Base-by-base conservation (phyloP, 2,888 invertebrate species). In the Scelioninae gen. 2 region DNA sequence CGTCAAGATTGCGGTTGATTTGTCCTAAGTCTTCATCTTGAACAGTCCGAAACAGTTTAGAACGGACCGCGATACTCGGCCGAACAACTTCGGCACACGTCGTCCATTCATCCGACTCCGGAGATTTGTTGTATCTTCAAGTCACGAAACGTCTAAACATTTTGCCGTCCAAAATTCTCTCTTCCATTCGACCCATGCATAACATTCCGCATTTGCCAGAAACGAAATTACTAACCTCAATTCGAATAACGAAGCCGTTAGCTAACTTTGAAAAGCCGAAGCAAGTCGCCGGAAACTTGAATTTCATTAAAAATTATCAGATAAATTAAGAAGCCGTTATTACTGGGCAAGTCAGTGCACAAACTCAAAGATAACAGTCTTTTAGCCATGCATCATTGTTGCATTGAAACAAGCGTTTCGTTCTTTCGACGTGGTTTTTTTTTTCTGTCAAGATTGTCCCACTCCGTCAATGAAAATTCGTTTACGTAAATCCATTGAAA, bases 101-200 rank as follows among this genome's bases (percentile, higher is more conserved):
- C 91, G 91, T 7, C 93, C 96, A 68, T 73, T 68, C 68, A 68
- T 13, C 43, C 16, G 46, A 10, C 48, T 39, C 57, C 16, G 48
- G 63, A 41, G 57, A 57, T 68, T 73, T 58, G 68, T 68, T 68
- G 57, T 55, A 61, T 50, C 50, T 57, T 55, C 43, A 22, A 43
- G 58, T 50, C 58, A 57, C 58, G 64, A 55, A 60, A 65, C 28
- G 65, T 72, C 72, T 52, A 72, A 72, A 72, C 72, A 72, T 53
- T 43, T 60, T 35, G 46, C 46, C 45, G 11, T 19, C 55, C 22
- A 11, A 35, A 37, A n/a, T n/a, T 35, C 50, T 58, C 50, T 71
- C 50, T 52, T 64, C 64, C 39, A 25, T 61, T 63, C 39, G 28
- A 9, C 37, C 25, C 13, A 19, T 37, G 46, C 48, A 18, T 48